Evolutionary conservation across 2,113 vertebrate genomes (phyloP).

Genomic region (Melanotaenia duboulayi): DNA sequence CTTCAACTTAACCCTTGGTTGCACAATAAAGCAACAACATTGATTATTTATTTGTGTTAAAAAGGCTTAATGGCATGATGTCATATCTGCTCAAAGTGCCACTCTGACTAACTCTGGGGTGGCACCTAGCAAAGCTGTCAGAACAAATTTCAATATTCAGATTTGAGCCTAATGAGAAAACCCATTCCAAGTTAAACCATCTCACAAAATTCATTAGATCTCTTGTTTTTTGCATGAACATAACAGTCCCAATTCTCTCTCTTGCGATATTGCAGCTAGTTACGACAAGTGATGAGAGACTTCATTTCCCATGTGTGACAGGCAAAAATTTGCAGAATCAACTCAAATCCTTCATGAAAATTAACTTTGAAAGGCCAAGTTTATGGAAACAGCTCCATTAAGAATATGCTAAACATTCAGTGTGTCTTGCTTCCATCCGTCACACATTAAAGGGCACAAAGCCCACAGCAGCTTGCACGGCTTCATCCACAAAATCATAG

Average conservation of each 20-base stretch:
- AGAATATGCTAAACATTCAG: constrained; percentile 31
- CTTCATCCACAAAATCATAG: constrained; percentile 3
- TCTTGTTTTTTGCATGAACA: constrained; percentile 21
- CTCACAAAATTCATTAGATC: constrained; percentile 27
- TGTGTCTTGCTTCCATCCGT: constrained; percentile 23
- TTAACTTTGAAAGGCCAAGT: constrained; percentile 6
- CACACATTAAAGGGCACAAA: background rate
- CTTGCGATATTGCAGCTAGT: constrained; percentile 9
- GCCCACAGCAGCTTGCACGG: constrained; percentile 12
- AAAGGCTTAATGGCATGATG: constrained; percentile 13
- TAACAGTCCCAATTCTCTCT: constrained; percentile 1
- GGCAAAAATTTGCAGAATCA: constrained; percentile 4
- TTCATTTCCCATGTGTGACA: constrained; percentile 9
- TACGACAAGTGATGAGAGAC: constrained; percentile 23
- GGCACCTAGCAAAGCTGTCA: constrained; percentile 29
- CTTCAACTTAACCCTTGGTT: constrained; percentile 21
- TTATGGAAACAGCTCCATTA: constrained; percentile 10
- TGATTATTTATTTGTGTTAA: constrained; percentile 10
- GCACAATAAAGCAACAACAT: constrained; percentile 10
- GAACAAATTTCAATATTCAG: constrained; percentile 56
- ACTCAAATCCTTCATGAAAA: constrained; percentile 21
- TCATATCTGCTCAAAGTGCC: constrained; percentile 32
- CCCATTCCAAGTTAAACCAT: constrained; percentile 26
- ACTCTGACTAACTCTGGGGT: constrained; percentile 41
- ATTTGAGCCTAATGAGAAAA: constrained; percentile 35